Percentiles rank a stretch among this genome's conserved stretches.
Evolutionary conservation across 1,140 invertebrate genomes (phyloP).

Genomic region (Dryas iulia): DNA sequence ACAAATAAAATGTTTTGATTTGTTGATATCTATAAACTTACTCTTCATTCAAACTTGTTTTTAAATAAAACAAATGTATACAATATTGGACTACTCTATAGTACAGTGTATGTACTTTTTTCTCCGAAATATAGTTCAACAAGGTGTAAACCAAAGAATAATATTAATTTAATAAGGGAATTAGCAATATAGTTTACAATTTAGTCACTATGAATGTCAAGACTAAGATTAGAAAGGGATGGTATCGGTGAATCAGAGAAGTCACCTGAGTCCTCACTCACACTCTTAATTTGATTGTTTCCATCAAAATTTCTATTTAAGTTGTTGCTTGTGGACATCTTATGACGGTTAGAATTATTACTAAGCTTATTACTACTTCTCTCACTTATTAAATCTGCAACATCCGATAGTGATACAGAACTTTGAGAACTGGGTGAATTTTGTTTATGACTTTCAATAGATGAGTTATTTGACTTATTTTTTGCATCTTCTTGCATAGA

Average conservation of each 20-base stretch:
- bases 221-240: constrained; percentile 70
- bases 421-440: constrained; percentile 58
- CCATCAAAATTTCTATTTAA: constrained; percentile 33
- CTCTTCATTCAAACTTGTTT: too few species aligned
- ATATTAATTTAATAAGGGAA: neutral
- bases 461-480: constrained; percentile 35
- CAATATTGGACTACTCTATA: neutral
- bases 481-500: constrained; percentile 33
- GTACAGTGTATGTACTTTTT: neutral
- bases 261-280: constrained; percentile 64
- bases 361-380: constrained; percentile 44
- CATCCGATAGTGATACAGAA: constrained; percentile 69
- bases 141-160: neutral
- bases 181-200: neutral
- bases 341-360: constrained; percentile 24
- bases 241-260: constrained; percentile 69
- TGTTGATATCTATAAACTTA: too few species aligned
- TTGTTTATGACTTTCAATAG: constrained; percentile 45
- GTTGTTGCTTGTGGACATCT: constrained; percentile 26
- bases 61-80: neutral
- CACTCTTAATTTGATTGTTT: constrained; percentile 8
- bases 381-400: constrained; percentile 70
- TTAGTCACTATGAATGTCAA: constrained; percentile 71
- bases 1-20: neutral
- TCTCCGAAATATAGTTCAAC: neutral